A percentile compares a stretch with the other conserved stretches of the same genome.
Conservation (phyloP, 2,888 invertebrate species). For the Drosophila longiperda region DNA sequence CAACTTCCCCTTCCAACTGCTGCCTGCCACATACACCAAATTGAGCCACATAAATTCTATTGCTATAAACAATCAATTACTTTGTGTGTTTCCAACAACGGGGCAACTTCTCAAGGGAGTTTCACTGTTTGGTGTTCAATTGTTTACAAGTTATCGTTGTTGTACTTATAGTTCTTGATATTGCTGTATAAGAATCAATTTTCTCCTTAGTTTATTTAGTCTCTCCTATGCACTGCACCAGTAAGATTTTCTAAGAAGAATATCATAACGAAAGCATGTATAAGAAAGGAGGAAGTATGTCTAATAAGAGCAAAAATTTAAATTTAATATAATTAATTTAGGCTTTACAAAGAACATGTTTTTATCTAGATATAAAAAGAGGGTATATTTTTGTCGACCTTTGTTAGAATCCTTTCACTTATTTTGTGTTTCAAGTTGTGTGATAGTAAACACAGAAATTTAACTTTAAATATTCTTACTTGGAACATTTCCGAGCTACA, state of each 20-base stretch:
- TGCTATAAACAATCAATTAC: constrained; percentile 81
- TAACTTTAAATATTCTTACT: constrained; percentile 37
- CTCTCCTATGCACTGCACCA: neutral
- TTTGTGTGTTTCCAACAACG: constrained; percentile 59
- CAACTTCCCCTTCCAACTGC: constrained; percentile 12
- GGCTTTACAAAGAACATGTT: neutral
- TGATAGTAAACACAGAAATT: constrained; percentile 34
- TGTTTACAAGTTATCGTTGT: constrained; percentile 49
- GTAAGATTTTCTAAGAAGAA: neutral
- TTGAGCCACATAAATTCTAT: constrained; percentile 73
- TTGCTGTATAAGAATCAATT: constrained; percentile 13
- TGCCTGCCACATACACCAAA: constrained; percentile 50
- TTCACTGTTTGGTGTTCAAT: constrained; percentile 33
- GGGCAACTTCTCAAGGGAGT: constrained; percentile 40
- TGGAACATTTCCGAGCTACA: constrained; percentile 7
- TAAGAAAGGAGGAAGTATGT: neutral
- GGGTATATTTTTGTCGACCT: neutral
- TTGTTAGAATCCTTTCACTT: neutral
- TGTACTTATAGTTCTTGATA: constrained; percentile 34
- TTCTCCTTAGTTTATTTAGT: constrained; percentile 8
- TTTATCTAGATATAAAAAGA: neutral
- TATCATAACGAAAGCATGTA: neutral
- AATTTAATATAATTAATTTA: neutral
- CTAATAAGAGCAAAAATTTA: neutral
- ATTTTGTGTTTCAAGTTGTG: constrained; percentile 35